A percentile compares a stretch with the other conserved stretches of the same genome.
These are phyloP conservation scores for Clusia tigrina DNA, from an alignment of 2,888 invertebrate species.

Conservation along the genomic window DNA sequence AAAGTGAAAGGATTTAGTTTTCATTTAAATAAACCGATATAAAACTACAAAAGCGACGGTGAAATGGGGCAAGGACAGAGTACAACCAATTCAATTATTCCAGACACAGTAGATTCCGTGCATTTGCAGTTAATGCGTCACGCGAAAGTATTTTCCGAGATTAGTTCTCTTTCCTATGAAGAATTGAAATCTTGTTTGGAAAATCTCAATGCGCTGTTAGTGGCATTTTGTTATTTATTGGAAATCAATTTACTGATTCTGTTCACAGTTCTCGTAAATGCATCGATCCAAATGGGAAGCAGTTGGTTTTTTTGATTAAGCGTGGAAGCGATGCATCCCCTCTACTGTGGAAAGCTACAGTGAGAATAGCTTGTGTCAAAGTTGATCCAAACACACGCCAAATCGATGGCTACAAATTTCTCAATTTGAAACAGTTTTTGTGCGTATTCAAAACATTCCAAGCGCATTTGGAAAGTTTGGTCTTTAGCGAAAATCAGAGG, in stretches of 20 bases:
- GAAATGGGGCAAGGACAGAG: constrained; percentile 52
- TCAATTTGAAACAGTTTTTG: constrained; percentile 72
- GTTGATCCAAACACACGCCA: constrained; percentile 67
- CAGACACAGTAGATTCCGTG: constrained; percentile 47
- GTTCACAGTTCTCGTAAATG: constrained; percentile 68
- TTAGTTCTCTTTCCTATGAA: constrained; percentile 67
- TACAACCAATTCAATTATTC: constrained; percentile 46
- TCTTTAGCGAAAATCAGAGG: constrained; percentile 52
- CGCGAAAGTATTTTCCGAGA: constrained; percentile 63
- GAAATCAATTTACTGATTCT: constrained; percentile 2
- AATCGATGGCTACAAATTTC: constrained; percentile 69
- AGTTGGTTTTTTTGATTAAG: constrained; percentile 72
- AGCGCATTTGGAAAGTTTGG: constrained; percentile 63
- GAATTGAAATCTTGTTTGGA: constrained; percentile 69
- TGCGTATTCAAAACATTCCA: constrained; percentile 69
- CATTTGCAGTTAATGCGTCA: constrained; percentile 58
- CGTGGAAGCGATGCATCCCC: constrained; percentile 71
- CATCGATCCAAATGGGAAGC: constrained; percentile 70
- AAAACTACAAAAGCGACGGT: background rate
- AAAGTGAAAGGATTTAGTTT: no score
- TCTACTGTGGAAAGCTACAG: constrained; percentile 75
- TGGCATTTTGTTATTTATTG: constrained; percentile 24
- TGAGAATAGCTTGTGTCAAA: constrained; percentile 73
- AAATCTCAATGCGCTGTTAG: constrained; percentile 72
- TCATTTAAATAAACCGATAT: no score